Evolutionary conservation across 2,113 vertebrate genomes (phyloP).

Genomic region (Nothocercus julius): DNA sequence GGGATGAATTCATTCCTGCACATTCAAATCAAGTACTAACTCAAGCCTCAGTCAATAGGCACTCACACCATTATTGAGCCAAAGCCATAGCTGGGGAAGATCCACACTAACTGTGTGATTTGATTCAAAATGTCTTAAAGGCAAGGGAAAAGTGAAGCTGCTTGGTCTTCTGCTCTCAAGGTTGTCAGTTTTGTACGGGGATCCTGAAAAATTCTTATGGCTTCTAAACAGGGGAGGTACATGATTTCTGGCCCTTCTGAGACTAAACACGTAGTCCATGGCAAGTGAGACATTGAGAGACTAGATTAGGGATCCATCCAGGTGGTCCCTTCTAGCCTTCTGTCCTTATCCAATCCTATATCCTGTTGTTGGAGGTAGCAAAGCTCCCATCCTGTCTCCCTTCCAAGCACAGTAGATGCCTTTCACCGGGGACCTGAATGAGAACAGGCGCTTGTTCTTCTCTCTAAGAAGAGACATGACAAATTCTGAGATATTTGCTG

Average conservation of each 20-base stretch:
- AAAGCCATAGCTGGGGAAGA: background rate
- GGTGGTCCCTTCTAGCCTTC: too few species aligned
- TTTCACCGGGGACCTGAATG: background rate
- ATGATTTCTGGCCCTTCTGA: background rate
- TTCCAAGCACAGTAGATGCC: background rate
- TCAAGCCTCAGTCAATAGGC: constrained; percentile 8
- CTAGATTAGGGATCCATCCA: too few species aligned
- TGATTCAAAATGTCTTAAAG: background rate
- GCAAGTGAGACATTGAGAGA: background rate
- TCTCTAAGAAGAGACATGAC: background rate
- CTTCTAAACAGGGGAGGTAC: background rate
- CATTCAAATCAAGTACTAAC: constrained; percentile 2
- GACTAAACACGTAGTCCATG: background rate
- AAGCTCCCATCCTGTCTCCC: background rate
- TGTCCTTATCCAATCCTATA: too few species aligned
- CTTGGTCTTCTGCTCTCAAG: background rate
- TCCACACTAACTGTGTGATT: background rate
- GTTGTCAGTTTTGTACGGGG: background rate
- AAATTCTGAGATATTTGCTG: background rate
- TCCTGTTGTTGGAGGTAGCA: too few species aligned
- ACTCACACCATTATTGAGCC: background rate
- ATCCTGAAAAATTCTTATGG: background rate
- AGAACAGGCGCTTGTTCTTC: too few species aligned
- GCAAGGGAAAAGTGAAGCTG: background rate
- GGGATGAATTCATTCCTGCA: constrained; percentile 20